Conservation (phyloP, 2,113 vertebrate genomes). For the Reinhardtius hippoglossoides region DNA sequence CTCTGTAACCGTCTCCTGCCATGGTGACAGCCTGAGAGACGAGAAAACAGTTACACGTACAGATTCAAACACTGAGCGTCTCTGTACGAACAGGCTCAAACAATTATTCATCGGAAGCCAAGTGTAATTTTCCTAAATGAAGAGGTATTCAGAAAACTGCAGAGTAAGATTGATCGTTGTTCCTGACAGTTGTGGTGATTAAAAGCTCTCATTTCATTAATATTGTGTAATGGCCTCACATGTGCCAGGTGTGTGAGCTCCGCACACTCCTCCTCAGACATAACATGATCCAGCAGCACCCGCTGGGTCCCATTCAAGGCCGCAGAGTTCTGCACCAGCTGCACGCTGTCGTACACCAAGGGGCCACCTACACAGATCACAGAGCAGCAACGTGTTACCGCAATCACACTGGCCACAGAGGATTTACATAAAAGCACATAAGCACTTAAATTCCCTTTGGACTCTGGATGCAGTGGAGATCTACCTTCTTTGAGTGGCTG, state of each 20-base stretch:
- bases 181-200: background rate
- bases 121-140: background rate
- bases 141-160: background rate
- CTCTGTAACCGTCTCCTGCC: slow-evolving; percentile 94
- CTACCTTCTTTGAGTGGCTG: slow-evolving; percentile 89
- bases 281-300: slow-evolving; percentile 91
- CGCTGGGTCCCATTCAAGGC: slow-evolving; percentile 93
- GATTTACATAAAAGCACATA: background rate
- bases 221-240: slow-evolving; percentile 78
- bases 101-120: background rate
- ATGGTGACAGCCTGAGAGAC: slow-evolving; percentile 85
- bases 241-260: slow-evolving; percentile 89
- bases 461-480: slow-evolving; percentile 10
- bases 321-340: slow-evolving; percentile 88
- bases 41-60: background rate
- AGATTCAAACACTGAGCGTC: background rate
- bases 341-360: slow-evolving; percentile 86
- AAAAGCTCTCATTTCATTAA: background rate
- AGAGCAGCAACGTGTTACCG: slow-evolving; percentile 5
- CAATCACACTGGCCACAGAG: background rate
- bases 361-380: slow-evolving; percentile 86
- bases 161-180: background rate
- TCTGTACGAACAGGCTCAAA: background rate
- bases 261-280: slow-evolving; percentile 89
- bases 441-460: background rate